Conservation (phyloP, 2,113 vertebrate genomes). For the Azemiops feae region DNA sequence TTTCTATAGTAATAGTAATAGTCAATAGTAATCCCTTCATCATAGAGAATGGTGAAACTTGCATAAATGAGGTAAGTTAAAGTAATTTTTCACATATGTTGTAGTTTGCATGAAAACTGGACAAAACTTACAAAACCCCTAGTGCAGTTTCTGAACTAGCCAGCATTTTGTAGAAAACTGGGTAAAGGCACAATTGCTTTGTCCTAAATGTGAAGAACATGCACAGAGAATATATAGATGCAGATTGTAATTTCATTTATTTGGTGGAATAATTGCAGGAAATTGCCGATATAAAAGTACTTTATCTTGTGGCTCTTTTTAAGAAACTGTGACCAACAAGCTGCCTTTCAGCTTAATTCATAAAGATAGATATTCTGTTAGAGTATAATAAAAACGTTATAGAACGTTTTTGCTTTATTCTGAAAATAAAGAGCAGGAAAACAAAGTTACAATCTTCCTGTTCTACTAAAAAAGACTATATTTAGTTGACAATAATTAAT, state of each 20-base stretch:
- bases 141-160: neutral
- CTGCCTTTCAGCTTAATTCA: neutral
- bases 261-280: constrained; percentile 9
- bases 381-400: neutral
- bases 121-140: neutral
- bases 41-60: neutral
- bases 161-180: neutral
- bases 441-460: neutral
- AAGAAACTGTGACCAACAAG: neutral
- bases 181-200: neutral
- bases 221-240: neutral
- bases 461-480: neutral
- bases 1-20: neutral
- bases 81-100: neutral
- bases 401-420: neutral
- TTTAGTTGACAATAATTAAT: neutral
- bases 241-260: neutral
- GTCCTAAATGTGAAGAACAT: neutral
- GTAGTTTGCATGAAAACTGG: neutral
- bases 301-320: neutral
- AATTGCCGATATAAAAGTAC: neutral
- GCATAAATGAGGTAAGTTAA: neutral
- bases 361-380: neutral
- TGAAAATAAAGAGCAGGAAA: neutral
- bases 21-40: neutral